A percentile compares a stretch with the other conserved stretches of the same genome.
phyloP scores from a whole-genome alignment of 2,113 vertebrate genomes.

The Cryptotis parvus region DNA sequence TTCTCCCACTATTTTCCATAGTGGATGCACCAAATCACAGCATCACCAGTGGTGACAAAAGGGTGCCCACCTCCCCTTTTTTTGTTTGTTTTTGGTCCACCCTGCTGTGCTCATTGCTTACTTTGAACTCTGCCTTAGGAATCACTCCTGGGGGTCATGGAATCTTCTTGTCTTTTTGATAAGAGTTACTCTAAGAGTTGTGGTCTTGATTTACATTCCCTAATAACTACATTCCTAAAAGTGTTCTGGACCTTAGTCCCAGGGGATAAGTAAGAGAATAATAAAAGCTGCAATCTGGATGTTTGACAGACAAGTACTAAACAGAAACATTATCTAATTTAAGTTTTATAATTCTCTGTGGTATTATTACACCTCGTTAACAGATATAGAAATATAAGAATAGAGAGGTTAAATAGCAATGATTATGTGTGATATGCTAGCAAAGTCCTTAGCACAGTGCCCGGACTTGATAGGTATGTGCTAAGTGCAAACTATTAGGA shows the following conservation, averaged over 20 bases:
- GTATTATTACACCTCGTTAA: neutral
- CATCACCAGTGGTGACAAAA: neutral
- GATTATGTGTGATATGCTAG: neutral
- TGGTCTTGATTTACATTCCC: constrained; percentile 8
- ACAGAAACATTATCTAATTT: neutral
- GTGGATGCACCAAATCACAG: neutral
- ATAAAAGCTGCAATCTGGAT: neutral
- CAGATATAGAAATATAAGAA: neutral
- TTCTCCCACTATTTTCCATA: neutral
- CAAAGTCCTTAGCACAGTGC: neutral
- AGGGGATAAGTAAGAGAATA: neutral
- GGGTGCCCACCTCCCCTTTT: neutral
- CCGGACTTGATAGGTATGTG: neutral
- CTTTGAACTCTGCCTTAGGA: no score
- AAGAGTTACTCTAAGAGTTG: neutral
- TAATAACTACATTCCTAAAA: constrained; percentile 7
- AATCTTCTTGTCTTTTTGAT: neutral
- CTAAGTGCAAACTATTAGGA: neutral
- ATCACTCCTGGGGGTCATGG: no score
- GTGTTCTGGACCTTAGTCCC: neutral
- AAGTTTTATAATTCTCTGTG: neutral
- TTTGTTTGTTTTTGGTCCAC: no score
- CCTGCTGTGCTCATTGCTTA: no score
- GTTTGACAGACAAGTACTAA: neutral
- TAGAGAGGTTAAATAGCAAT: neutral